Conservation (phyloP, 2,113 vertebrate genomes). For the Azemiops feae region DNA sequence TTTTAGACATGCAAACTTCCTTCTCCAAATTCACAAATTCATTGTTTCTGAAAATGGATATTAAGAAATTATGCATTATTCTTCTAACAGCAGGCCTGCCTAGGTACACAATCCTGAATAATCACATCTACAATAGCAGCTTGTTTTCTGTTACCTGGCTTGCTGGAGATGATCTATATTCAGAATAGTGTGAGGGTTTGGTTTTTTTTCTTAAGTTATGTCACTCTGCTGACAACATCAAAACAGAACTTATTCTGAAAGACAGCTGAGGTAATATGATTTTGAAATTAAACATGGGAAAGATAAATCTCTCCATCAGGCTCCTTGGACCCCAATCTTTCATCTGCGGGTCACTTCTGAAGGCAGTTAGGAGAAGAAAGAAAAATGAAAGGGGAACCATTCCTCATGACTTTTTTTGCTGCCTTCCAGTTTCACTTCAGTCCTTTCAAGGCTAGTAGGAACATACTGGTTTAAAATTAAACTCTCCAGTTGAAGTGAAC, state of each 20-base stretch:
- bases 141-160: slow-evolving; percentile 59
- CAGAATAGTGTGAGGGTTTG: slow-evolving; percentile 41
- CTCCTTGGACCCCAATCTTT: slow-evolving; percentile 4
- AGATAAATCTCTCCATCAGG: slow-evolving; percentile 45
- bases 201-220: slow-evolving; percentile 57
- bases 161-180: slow-evolving; percentile 39
- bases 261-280: slow-evolving; percentile 46
- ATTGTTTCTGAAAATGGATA: slow-evolving; percentile 9
- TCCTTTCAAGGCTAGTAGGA: background rate
- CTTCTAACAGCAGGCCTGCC: slow-evolving; percentile 15
- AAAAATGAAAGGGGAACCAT: background rate
- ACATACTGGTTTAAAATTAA: background rate
- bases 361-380: background rate
- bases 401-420: background rate
- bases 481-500: background rate
- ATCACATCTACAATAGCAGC: slow-evolving; percentile 35
- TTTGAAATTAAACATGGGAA: slow-evolving; percentile 36
- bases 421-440: background rate
- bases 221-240: slow-evolving; percentile 62
- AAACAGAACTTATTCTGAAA: slow-evolving; percentile 60
- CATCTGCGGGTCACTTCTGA: slow-evolving; percentile 45
- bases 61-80: slow-evolving; percentile 19
- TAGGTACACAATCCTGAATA: slow-evolving; percentile 41
- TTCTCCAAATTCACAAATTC: background rate
- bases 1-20: background rate